phyloP scores from a whole-genome alignment of 2,888 invertebrate species.

The Esperia sulphurella region DNA sequence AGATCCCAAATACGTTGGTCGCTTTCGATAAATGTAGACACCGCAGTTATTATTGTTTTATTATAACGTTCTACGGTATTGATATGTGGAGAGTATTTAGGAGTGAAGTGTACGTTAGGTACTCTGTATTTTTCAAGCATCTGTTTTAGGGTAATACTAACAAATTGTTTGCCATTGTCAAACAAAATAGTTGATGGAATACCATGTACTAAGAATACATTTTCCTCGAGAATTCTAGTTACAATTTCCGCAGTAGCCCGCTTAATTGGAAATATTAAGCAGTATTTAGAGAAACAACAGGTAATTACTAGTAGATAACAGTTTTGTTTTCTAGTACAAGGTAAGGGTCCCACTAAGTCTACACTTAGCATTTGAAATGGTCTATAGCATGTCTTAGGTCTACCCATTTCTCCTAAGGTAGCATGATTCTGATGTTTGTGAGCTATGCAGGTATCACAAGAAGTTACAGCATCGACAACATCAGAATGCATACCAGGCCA shows the following conservation, averaged over 20 bases:
- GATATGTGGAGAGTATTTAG: background rate
- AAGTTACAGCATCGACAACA: slow-evolving; percentile 11
- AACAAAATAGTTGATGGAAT: slow-evolving; percentile 1
- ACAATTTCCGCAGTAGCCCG: slow-evolving; percentile 14
- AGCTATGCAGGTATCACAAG: slow-evolving; percentile 3
- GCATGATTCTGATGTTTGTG: slow-evolving; percentile 7
- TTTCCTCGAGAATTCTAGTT: slow-evolving; percentile 7
- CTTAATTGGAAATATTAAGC: slow-evolving; percentile 15
- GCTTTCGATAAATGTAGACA: background rate
- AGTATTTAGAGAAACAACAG: slow-evolving; percentile 23
- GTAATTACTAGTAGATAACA: slow-evolving; percentile 15
- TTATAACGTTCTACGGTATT: no score
- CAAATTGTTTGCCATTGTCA: slow-evolving; percentile 6
- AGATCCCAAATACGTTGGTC: slow-evolving; percentile 24
- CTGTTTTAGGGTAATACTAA: background rate
- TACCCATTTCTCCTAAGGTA: slow-evolving; percentile 19
- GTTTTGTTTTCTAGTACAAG: slow-evolving; percentile 12
- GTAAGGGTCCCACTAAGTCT: slow-evolving; percentile 24
- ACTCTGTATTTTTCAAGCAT: slow-evolving; percentile 6
- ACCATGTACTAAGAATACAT: slow-evolving; percentile 6
- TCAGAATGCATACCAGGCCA: slow-evolving; percentile 19
- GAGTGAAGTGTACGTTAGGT: slow-evolving; percentile 1
- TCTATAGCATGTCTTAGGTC: slow-evolving; percentile 17
- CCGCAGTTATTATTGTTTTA: background rate
- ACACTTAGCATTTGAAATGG: slow-evolving; percentile 22